Percentiles rank a stretch among this genome's conserved stretches.
These are phyloP conservation scores for Spongia lamella DNA, from an alignment of 37 sponge, comb jelly and placozoan species.

Conservation along the genomic window DNA sequence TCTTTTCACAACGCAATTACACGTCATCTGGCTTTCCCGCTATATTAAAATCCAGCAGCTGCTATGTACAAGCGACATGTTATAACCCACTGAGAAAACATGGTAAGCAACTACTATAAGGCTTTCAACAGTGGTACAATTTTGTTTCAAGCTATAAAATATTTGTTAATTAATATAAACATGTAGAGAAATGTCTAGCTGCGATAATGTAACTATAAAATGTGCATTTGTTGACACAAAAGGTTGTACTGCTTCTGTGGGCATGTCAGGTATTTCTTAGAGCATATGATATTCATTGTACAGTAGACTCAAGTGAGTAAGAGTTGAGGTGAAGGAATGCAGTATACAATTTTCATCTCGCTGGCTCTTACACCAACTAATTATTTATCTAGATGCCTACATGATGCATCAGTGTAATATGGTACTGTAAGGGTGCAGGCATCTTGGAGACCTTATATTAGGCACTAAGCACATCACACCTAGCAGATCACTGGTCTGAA, in stretches of 20 bases:
- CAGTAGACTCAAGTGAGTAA: not conserved
- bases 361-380: constrained; percentile 18
- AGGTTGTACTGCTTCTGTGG: constrained; percentile 3
- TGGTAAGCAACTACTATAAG: no score
- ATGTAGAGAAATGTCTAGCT: no score
- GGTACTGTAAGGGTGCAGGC: constrained; percentile 9
- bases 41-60: no score
- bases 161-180: no score
- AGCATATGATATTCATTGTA: not conserved
- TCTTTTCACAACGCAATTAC: no score
- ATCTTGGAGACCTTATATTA: constrained; percentile 11
- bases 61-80: no score
- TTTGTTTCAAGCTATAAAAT: no score
- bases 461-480: constrained; percentile 17
- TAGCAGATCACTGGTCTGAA: not conserved
- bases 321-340: constrained; percentile 6
- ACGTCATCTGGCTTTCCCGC: no score
- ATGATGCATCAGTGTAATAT: constrained; percentile 9
- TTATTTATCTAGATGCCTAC: constrained; percentile 6
- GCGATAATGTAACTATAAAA: no score
- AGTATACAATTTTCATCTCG: constrained; percentile 5
- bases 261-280: not conserved
- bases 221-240: constrained; percentile 1
- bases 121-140: no score
- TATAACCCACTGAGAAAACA: no score